phyloP scores from a whole-genome alignment of 2,888 invertebrate genomes.

The Heliothis peltigera region DNA sequence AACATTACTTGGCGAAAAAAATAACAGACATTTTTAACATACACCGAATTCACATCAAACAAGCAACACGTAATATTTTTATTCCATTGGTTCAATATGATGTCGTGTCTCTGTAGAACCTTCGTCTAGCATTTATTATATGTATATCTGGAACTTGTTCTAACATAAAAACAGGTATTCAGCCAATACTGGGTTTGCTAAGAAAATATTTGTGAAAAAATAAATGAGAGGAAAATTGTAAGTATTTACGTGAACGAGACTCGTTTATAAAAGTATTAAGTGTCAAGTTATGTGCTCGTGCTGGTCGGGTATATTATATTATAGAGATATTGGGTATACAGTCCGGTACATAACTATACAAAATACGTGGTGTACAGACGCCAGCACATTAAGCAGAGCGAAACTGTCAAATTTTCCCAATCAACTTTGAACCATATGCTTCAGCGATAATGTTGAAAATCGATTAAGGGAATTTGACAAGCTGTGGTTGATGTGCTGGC shows the following conservation, averaged over 20 bases:
- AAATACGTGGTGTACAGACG: no score
- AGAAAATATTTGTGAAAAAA: conserved; percentile 19
- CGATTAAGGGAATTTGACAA: no score
- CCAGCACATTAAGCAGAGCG: no score
- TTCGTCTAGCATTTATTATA: conserved; percentile 36
- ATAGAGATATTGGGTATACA: no score
- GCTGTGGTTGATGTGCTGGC: no score
- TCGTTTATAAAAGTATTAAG: not conserved
- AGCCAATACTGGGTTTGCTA: conserved; percentile 20
- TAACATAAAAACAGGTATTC: conserved; percentile 36
- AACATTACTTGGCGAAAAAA: no score
- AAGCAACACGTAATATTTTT: conserved; percentile 42
- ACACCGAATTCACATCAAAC: conserved; percentile 1
- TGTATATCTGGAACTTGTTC: conserved; percentile 43
- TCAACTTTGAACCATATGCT: no score
- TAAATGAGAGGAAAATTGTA: not conserved
- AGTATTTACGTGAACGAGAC: not conserved
- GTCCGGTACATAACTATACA: no score
- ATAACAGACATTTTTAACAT: conserved; percentile 19
- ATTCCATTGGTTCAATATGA: conserved; percentile 39
- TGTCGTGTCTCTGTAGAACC: conserved; percentile 11
- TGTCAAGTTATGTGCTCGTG: not conserved
- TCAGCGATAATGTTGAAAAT: no score
- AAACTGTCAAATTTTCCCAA: no score
- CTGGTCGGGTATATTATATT: not conserved